These are phyloP conservation scores for Macrotus californicus DNA, from an alignment of 2,113 vertebrate genomes.

Conservation along the genomic window DNA sequence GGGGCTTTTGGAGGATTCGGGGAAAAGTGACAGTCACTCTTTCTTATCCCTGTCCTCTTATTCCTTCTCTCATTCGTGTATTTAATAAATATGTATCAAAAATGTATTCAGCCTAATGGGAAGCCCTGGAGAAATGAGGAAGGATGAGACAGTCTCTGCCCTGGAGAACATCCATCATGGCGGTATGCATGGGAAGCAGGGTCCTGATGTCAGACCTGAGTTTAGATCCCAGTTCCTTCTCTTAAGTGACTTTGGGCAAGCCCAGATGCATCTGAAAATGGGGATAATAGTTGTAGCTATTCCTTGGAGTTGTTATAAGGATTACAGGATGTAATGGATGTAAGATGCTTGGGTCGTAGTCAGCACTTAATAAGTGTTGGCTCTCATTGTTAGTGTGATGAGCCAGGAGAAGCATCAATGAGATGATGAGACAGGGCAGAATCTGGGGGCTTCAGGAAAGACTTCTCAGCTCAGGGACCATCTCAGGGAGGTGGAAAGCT, in stretches of 20 bases:
- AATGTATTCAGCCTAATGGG: background rate
- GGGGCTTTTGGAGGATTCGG: background rate
- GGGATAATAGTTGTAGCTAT: background rate
- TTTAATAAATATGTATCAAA: background rate
- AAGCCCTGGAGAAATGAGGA: background rate
- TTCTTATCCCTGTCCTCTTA: background rate
- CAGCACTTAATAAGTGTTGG: background rate
- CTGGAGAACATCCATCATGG: fast-evolving
- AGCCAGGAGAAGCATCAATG: background rate
- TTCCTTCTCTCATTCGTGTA: background rate
- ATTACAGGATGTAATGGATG: background rate
- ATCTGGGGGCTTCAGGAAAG: background rate
- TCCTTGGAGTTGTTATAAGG: background rate
- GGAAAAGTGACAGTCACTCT: background rate
- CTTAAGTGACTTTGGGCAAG: background rate
- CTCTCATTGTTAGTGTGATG: background rate
- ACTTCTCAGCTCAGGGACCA: background rate
- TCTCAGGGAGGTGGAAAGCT: background rate
- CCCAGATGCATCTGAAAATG: background rate
- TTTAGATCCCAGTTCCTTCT: background rate
- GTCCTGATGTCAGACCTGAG: background rate
- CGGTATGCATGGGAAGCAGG: background rate
- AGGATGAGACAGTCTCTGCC: background rate
- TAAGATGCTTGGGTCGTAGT: background rate
- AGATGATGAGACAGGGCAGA: too few relatives aligned